Evolutionary conservation across 2,888 invertebrate species (phyloP), one percentile per base, ranked within the genome.

Genomic region (Tetheella fluctuosa): DNA sequence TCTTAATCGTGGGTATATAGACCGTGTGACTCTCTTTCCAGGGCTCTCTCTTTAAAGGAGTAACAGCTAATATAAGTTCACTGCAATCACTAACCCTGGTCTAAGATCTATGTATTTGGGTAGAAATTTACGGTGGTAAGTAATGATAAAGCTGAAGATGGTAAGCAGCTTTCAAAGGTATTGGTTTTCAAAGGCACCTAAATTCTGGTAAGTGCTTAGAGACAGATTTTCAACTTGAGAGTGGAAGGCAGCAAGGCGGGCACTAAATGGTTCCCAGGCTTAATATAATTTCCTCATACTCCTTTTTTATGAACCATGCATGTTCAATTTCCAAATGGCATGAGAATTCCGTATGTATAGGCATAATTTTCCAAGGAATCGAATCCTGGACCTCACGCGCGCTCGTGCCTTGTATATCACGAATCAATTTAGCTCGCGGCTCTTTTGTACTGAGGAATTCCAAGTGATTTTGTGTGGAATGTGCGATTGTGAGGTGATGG

Each of bases 331-430:
- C 20, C 20, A 17, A 54, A 55, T 55, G 23, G 39, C 58, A 61
- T 66, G 67, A 63, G 55, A 63, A 62, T 59, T 20, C 17, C 20
- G 20, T 48, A 61, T 61, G 62, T 64, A 64, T 61, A 60, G 52
- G 74, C 75, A 48, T 48, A 82, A 83, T 83, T 80, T 81, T 69
- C 77, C 65, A 80, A 67, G 80, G 83, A 79, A 82, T 83, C 80
- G 78, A 82, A 81, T 75, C 70, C 72, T 74, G 76, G 69, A 65
- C 75, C 79, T 79, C 84, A 85, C 84, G 86, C 64, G 65, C 72
- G 76, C 78, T 79, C 86, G 88, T 88, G 89, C 74, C 68, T 69
- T 61, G 67, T 66, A 63, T 64, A 81, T 85, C 90, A 90, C 90
- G 88, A 88, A 81, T 74, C 80, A 80, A 85, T 86, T 83, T 81